Percentiles rank a stretch among this genome's conserved stretches.
These are phyloP conservation scores for Coelopa frigida DNA, from an alignment of 1,140 invertebrate species.

Conservation along the genomic window DNA sequence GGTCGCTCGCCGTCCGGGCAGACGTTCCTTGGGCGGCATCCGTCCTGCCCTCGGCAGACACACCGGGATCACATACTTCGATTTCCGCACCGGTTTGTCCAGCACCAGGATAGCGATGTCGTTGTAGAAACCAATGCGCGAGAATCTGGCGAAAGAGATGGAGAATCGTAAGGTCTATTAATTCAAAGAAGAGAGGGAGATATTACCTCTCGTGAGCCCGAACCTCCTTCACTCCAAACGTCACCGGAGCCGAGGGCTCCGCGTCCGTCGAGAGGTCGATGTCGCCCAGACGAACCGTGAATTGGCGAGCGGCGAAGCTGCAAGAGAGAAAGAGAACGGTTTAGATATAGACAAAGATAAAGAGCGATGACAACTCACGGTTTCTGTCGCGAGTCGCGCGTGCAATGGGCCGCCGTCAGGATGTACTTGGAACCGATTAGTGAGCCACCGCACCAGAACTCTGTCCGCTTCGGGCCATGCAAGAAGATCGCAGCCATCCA, in stretches of 20 bases:
- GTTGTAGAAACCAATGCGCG: slow-evolving; percentile 81
- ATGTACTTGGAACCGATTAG: slow-evolving; percentile 73
- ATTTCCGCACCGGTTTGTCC: slow-evolving; percentile 63
- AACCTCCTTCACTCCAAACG: slow-evolving; percentile 67
- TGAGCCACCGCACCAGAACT: slow-evolving; percentile 92
- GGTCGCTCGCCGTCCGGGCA: slow-evolving; percentile 56
- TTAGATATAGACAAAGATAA: not conserved
- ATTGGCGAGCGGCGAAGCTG: slow-evolving; percentile 77
- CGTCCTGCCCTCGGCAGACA: slow-evolving; percentile 60
- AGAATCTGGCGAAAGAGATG: slow-evolving; percentile 52
- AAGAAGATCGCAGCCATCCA: slow-evolving; percentile 93
- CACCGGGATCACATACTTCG: slow-evolving; percentile 79
- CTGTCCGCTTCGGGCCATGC: slow-evolving; percentile 73
- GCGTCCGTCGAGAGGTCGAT: slow-evolving; percentile 75
- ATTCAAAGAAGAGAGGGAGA: not conserved
- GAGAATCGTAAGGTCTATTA: not conserved
- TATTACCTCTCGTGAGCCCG: slow-evolving; percentile 59
- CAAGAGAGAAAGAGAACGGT: slow-evolving; percentile 8
- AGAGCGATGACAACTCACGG: slow-evolving; percentile 56
- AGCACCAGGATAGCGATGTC: slow-evolving; percentile 65
- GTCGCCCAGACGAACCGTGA: slow-evolving; percentile 81
- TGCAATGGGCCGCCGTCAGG: slow-evolving; percentile 89
- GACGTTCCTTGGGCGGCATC: slow-evolving; percentile 37
- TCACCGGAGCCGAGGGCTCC: slow-evolving; percentile 71
- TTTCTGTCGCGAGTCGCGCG: slow-evolving; percentile 73